Percentiles rank a stretch among this genome's conserved stretches.
These are phyloP conservation scores for Suncus etruscus DNA, from an alignment of 2,113 vertebrate species.

Conservation along the genomic window DNA sequence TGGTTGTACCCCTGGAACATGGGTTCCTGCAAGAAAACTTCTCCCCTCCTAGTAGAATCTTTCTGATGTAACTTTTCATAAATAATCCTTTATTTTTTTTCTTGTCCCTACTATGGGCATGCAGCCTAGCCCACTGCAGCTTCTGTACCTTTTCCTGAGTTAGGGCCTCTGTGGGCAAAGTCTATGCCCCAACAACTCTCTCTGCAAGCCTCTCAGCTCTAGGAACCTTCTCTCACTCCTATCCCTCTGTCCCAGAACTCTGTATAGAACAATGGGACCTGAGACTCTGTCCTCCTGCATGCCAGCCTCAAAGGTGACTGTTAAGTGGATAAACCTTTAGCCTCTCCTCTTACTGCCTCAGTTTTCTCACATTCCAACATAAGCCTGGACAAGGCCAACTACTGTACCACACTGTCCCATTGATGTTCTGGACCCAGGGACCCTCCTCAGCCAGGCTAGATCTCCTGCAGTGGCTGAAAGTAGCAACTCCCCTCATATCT, in stretches of 20 bases:
- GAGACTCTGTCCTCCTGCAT: neutral
- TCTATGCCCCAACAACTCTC: neutral
- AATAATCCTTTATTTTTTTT: constrained; percentile 65
- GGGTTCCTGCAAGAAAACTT: neutral
- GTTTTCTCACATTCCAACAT: too few species aligned
- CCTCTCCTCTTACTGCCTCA: too few species aligned
- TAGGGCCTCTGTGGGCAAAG: neutral
- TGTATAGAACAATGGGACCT: neutral
- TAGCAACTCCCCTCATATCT: neutral
- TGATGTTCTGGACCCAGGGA: neutral
- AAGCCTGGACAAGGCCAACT: neutral
- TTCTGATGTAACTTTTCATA: constrained; percentile 73
- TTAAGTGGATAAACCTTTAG: too few species aligned
- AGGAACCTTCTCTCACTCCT: neutral
- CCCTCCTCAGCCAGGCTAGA: rapidly evolving
- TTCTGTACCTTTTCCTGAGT: neutral
- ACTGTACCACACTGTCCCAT: neutral
- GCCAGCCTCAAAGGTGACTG: too few species aligned
- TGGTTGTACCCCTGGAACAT: constrained; percentile 20
- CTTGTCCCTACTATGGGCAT: constrained; percentile 27
- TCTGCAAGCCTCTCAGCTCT: neutral
- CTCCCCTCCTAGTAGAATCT: neutral
- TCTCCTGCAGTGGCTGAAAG: neutral
- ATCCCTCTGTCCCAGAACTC: neutral
- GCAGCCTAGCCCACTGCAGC: neutral